These are phyloP conservation scores for Vireo griseus DNA, from an alignment of 2,797 vertebrate species.

Conservation along the genomic window DNA sequence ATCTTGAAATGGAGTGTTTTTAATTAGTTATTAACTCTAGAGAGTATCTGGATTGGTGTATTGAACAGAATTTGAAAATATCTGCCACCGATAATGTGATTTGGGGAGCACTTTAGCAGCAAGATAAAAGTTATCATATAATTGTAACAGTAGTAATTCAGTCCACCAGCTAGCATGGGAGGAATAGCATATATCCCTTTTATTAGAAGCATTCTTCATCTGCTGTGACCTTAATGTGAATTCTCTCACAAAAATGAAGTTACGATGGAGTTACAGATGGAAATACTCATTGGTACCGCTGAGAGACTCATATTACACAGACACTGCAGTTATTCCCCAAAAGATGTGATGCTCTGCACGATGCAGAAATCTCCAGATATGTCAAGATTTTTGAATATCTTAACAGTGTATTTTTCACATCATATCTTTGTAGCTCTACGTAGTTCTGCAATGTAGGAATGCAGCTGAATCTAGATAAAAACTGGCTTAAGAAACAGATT, in stretches of 20 bases:
- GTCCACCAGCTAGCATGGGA: background rate
- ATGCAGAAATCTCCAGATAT: background rate
- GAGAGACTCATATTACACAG: background rate
- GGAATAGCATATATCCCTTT: background rate
- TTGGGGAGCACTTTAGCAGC: background rate
- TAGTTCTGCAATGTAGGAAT: background rate
- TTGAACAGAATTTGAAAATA: background rate
- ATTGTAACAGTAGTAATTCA: background rate
- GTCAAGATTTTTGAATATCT: background rate
- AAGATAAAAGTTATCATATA: background rate
- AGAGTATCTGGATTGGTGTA: background rate
- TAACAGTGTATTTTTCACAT: background rate
- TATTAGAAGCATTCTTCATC: slow-evolving; percentile 34
- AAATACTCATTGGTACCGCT: background rate
- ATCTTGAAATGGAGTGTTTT: background rate
- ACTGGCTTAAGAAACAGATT: background rate
- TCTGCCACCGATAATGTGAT: background rate
- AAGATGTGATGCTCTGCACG: background rate
- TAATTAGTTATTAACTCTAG: background rate
- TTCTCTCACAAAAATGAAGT: background rate
- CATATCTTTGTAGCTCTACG: background rate
- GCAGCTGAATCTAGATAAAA: background rate
- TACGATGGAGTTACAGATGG: background rate
- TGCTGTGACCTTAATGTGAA: background rate
- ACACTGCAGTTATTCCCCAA: background rate